These are phyloP conservation scores for Caenorhabditis wallacei DNA, from an alignment of 2,888 invertebrate species.

Conservation along the genomic window DNA sequence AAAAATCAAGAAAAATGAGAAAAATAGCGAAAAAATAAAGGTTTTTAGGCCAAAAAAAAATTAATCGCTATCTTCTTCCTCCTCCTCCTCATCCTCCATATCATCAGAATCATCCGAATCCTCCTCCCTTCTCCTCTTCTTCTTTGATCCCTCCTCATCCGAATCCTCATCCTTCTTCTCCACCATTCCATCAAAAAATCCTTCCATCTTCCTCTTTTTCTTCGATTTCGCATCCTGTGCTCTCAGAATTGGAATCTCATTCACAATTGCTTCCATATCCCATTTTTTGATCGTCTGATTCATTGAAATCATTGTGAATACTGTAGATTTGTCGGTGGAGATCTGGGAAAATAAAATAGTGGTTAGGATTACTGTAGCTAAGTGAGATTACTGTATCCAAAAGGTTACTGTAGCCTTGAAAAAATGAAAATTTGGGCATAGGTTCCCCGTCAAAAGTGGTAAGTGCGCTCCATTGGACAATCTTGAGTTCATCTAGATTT, in stretches of 20 bases:
- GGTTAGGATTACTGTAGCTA: too few relatives aligned
- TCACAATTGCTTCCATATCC: conserved; percentile 66
- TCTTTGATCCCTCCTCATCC: not conserved
- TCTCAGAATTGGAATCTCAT: conserved; percentile 72
- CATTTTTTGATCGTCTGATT: conserved; percentile 64
- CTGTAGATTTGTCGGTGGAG: conserved; percentile 48
- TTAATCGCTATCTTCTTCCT: conserved; percentile 51
- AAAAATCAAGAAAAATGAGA: not conserved
- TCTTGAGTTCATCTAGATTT: not conserved
- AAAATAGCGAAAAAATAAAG: too few relatives aligned
- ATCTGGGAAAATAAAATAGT: conserved; percentile 33
- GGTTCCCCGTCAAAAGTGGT: not conserved
- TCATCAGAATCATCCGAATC: conserved; percentile 24
- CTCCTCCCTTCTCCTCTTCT: conserved; percentile 11
- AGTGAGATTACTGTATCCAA: too few relatives aligned
- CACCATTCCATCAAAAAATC: conserved; percentile 68
- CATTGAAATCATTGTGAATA: conserved; percentile 62
- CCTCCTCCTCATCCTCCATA: conserved; percentile 31
- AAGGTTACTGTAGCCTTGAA: too few relatives aligned
- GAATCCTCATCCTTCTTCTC: conserved; percentile 16
- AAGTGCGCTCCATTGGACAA: not conserved
- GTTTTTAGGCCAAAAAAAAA: conserved; percentile 1
- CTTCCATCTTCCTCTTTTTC: conserved; percentile 63
- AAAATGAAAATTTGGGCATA: not conserved
- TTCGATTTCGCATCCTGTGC: conserved; percentile 72